Conservation (phyloP, 2,888 invertebrate species). For the Volucella inflata region DNA sequence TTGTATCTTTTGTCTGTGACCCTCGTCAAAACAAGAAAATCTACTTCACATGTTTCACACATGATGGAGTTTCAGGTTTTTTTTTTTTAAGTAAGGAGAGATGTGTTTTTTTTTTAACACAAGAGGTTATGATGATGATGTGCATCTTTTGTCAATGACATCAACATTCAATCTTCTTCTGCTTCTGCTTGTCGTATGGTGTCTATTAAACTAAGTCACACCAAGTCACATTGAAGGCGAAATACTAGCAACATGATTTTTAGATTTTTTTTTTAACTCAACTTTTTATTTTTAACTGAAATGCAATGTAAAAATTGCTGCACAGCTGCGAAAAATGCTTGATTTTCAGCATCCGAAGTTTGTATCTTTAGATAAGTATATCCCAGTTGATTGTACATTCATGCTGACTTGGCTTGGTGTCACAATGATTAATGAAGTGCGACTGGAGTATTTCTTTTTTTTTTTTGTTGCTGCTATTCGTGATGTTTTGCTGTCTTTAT, state of each 20-base stretch:
- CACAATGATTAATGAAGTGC: conserved; percentile 84
- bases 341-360: conserved; percentile 43
- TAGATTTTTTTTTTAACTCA: conserved; percentile 44
- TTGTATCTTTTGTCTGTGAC: conserved; percentile 74
- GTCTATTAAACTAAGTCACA: conserved; percentile 62
- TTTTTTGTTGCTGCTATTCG: conserved; percentile 46
- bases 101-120: conserved; percentile 11
- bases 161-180: conserved; percentile 30
- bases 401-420: conserved; percentile 78
- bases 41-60: conserved; percentile 74
- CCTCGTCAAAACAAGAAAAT: conserved; percentile 73
- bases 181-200: conserved; percentile 36
- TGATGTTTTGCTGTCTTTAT: conserved; percentile 73
- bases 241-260: conserved; percentile 22
- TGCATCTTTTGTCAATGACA: conserved; percentile 70
- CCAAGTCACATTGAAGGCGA: not conserved
- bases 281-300: conserved; percentile 39
- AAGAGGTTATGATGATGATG: conserved; percentile 52
- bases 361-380: conserved; percentile 69
- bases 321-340: conserved; percentile 72
- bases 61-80: conserved; percentile 61
- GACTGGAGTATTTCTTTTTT: conserved; percentile 78
- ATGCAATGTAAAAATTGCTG: conserved; percentile 55
- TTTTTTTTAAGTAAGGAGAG: conserved; percentile 8
- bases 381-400: conserved; percentile 76